Percentiles rank a stretch among this genome's conserved stretches.
Evolutionary conservation across 1,140 invertebrate species (phyloP).

Genomic region (Protaetia brevitarsis): DNA sequence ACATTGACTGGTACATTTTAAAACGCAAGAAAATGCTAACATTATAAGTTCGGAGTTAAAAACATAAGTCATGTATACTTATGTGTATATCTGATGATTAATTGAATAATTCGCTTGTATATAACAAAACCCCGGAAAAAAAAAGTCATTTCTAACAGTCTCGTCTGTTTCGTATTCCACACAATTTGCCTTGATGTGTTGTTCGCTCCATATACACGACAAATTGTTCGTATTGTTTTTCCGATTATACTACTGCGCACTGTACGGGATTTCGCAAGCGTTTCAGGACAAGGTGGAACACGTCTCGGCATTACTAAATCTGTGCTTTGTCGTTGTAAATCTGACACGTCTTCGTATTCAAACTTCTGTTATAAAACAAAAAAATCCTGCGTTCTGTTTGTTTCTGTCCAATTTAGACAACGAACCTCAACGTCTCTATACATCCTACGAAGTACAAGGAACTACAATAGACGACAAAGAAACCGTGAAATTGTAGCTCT

Average conservation of each 20-base stretch:
- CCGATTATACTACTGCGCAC: not conserved
- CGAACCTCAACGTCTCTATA: no score
- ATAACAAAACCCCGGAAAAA: no score
- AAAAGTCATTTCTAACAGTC: no score
- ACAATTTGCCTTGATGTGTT: not conserved
- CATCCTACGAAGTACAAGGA: no score
- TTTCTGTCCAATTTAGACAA: conserved; percentile 3
- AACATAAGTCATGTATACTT: no score
- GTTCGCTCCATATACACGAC: not conserved
- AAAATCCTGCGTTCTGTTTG: not conserved
- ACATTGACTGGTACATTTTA: no score
- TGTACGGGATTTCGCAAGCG: not conserved
- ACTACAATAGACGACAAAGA: no score
- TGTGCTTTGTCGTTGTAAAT: not conserved
- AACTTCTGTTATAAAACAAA: not conserved
- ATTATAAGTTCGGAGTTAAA: no score
- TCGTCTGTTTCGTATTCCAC: not conserved
- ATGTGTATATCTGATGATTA: not conserved
- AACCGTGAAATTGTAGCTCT: no score
- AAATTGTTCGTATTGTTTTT: conserved; percentile 5
- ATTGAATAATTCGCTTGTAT: no score
- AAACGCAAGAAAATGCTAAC: no score
- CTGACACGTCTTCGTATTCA: not conserved
- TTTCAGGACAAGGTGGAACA: not conserved
- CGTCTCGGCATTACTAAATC: not conserved